Percentiles rank a stretch among this genome's conserved stretches.
Evolutionary conservation across 1,140 invertebrate genomes (phyloP).

Genomic region (Papilio polytes): DNA sequence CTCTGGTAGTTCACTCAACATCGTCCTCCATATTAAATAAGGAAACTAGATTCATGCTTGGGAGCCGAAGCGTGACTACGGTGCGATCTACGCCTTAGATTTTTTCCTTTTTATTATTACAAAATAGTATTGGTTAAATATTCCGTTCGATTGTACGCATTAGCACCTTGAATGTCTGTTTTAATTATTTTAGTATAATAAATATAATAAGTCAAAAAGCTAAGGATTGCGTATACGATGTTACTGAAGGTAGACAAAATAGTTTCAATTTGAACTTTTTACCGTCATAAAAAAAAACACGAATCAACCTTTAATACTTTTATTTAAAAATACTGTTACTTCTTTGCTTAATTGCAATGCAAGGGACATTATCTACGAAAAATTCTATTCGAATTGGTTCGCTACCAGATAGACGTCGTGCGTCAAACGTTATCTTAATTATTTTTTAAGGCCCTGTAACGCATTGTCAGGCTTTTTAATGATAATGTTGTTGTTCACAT

Average conservation of each 20-base stretch:
- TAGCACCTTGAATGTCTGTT: no score
- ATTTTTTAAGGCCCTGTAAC: conserved; percentile 52
- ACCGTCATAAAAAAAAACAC: not conserved
- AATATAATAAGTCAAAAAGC: no score
- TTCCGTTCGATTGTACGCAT: no score
- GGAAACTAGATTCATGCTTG: not conserved
- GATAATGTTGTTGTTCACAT: conserved; percentile 19
- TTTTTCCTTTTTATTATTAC: not conserved
- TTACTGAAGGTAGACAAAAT: not conserved
- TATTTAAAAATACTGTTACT: not conserved
- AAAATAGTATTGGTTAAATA: not conserved
- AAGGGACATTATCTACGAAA: not conserved
- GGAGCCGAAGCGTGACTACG: not conserved
- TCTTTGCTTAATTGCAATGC: not conserved
- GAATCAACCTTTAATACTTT: not conserved
- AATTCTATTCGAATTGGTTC: conserved; percentile 16
- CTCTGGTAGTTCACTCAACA: not conserved
- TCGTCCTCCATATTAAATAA: not conserved
- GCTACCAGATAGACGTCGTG: conserved; percentile 42
- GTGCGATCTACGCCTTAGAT: not conserved
- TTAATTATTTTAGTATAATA: no score
- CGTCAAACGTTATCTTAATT: conserved; percentile 63
- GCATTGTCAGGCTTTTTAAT: conserved; percentile 35
- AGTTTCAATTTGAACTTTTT: not conserved
- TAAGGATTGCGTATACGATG: no score